Evolutionary conservation across 2,797 vertebrate species (phyloP).

Genomic region (Urophycis tenuis): DNA sequence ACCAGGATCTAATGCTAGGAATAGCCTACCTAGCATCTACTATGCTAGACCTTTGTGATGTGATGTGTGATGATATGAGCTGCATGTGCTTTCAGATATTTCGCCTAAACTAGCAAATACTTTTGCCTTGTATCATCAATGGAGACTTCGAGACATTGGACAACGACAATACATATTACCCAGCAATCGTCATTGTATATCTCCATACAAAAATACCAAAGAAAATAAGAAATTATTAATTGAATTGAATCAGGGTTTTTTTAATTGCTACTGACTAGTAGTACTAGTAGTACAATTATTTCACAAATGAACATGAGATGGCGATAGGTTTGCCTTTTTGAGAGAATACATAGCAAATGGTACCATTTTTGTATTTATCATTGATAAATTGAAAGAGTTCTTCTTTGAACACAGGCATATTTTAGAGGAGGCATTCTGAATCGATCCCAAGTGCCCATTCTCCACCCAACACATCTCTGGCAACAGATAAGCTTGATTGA

Average conservation of each 20-base stretch:
- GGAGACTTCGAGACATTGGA: conserved; percentile 19
- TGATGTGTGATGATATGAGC: no score
- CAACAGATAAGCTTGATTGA: no score
- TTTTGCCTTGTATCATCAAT: conserved; percentile 6
- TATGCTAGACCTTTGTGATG: no score
- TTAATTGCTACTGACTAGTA: conserved; percentile 1
- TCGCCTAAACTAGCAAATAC: neutral
- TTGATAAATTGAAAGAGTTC: no score
- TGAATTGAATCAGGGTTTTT: neutral
- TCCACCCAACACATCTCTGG: neutral
- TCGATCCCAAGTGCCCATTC: neutral
- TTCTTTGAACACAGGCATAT: neutral
- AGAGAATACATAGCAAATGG: conserved; percentile 1
- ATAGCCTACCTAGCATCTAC: no score
- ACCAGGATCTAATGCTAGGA: no score
- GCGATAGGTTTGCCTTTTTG: conserved; percentile 2
- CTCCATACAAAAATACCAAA: conserved; percentile 4
- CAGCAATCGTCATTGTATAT: conserved; percentile 3
- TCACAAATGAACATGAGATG: neutral
- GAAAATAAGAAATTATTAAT: conserved; percentile 1
- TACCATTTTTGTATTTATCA: no score
- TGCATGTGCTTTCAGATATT: neutral
- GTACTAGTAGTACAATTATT: neutral
- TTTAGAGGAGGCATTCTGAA: neutral
- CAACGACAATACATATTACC: conserved; percentile 11